Evolutionary conservation across 2,888 invertebrate genomes (phyloP).

Genomic region (Aquatica leii): DNA sequence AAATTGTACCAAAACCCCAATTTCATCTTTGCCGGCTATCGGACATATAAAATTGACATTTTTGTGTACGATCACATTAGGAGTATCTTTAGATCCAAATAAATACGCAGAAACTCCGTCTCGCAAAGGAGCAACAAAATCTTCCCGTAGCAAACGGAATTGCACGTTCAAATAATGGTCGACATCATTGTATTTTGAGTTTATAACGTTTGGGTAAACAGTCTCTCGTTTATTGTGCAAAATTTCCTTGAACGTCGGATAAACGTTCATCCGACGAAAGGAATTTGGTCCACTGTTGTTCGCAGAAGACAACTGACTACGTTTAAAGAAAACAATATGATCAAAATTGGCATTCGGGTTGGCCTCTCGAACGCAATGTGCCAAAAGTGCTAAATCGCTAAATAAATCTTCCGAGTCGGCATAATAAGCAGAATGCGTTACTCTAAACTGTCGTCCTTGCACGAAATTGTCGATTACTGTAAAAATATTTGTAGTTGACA

Average conservation of each 20-base stretch:
- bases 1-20: constrained; percentile 57
- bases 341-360: too few relatives aligned
- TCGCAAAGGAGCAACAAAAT: constrained; percentile 77
- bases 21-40: constrained; percentile 57
- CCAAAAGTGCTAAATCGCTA: too few relatives aligned
- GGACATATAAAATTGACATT: constrained; percentile 61
- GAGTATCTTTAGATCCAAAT: constrained; percentile 12
- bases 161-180: constrained; percentile 82
- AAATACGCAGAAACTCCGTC: constrained; percentile 64
- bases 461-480: too few relatives aligned
- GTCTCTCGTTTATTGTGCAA: constrained; percentile 56
- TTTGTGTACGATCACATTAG: constrained; percentile 59
- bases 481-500: too few relatives aligned
- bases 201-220: constrained; percentile 66
- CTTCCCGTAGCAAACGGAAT: constrained; percentile 77
- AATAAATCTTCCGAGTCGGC: too few relatives aligned
- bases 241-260: constrained; percentile 62
- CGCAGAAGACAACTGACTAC: too few relatives aligned
- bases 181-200: constrained; percentile 69
- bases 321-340: too few relatives aligned
- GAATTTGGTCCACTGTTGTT: too few relatives aligned
- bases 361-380: too few relatives aligned
- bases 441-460: too few relatives aligned
- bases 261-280: constrained; percentile 65
- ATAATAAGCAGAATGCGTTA: too few relatives aligned